These are phyloP conservation scores for Yponomeuta sedellus DNA, from an alignment of 2,888 invertebrate genomes.

Conservation along the genomic window DNA sequence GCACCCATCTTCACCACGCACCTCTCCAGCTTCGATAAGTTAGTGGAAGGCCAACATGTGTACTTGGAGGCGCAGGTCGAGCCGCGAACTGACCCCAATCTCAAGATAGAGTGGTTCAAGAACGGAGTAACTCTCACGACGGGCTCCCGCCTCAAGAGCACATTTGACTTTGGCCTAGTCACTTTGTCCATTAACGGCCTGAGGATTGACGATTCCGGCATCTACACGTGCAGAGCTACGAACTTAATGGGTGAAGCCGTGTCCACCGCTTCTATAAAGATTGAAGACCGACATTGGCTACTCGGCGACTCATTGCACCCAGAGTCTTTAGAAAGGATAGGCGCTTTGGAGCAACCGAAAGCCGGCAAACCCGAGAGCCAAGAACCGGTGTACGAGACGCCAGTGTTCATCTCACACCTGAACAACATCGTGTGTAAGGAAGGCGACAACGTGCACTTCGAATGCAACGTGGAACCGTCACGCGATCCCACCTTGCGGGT, in stretches of 20 bases:
- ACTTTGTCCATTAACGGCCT: constrained; percentile 92
- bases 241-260: constrained; percentile 96
- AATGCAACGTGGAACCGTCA: constrained; percentile 94
- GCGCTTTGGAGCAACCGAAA: constrained; percentile 88
- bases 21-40: constrained; percentile 87
- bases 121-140: constrained; percentile 91
- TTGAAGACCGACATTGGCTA: constrained; percentile 92
- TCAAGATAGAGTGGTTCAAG: constrained; percentile 94
- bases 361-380: constrained; percentile 80
- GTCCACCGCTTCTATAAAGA: constrained; percentile 92
- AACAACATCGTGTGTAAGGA: constrained; percentile 93
- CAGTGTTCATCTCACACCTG: constrained; percentile 92
- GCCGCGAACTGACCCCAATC: constrained; percentile 91
- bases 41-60: constrained; percentile 91
- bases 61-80: constrained; percentile 93
- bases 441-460: constrained; percentile 92
- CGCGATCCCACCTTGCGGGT: constrained; percentile 93
- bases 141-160: constrained; percentile 92
- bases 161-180: constrained; percentile 97
- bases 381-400: constrained; percentile 88
- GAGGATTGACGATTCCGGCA: constrained; percentile 93
- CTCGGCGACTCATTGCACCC: constrained; percentile 92
- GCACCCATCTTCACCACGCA: constrained; percentile 98
- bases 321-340: constrained; percentile 90
- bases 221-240: constrained; percentile 96